Evolutionary conservation across 2,797 vertebrate genomes (phyloP).

Genomic region (Spinus pinus): DNA sequence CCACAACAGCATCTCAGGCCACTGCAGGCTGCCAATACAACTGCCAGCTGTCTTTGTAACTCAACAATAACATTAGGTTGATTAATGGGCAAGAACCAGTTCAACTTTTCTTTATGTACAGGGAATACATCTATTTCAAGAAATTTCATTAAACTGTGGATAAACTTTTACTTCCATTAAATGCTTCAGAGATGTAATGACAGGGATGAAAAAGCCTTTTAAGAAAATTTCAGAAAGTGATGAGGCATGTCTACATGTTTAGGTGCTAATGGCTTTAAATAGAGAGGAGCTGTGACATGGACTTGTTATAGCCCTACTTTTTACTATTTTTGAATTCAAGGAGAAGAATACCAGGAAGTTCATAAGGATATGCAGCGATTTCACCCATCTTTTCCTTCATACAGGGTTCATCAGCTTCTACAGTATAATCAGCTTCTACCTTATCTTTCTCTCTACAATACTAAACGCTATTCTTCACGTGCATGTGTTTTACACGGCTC

Average conservation of each 20-base stretch:
- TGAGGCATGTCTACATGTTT: not conserved
- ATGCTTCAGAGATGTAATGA: not conserved
- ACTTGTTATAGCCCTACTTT: not conserved
- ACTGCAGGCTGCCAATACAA: not conserved
- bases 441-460: not conserved
- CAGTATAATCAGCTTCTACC: not conserved
- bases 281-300: not conserved
- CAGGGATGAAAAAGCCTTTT: not conserved
- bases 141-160: not conserved
- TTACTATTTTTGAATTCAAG: not conserved
- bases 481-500: rapidly evolving
- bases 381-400: not conserved
- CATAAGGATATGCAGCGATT: not conserved
- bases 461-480: rapidly evolving
- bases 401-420: not conserved
- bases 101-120: not conserved
- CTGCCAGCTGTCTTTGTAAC: not conserved
- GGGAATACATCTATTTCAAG: not conserved
- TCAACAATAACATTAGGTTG: not conserved
- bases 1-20: not conserved
- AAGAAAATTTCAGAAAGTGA: not conserved
- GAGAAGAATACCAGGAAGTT: not conserved
- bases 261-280: not conserved
- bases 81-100: not conserved
- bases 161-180: not conserved